Conservation (phyloP, 2,888 invertebrate species). For the Carcina quercana region DNA sequence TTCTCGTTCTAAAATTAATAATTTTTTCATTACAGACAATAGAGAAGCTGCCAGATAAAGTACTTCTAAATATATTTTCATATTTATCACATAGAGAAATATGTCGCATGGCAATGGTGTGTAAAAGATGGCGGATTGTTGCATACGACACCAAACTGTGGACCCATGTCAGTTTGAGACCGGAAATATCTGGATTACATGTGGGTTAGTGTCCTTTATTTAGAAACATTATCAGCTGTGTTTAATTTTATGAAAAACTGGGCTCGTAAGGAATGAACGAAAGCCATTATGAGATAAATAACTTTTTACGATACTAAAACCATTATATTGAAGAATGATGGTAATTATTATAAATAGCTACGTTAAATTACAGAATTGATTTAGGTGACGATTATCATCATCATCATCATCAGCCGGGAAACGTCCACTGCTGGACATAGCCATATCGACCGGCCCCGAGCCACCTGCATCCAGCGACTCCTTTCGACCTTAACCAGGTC, state of each 20-base stretch:
- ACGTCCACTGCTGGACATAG: too few species aligned
- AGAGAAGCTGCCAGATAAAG: conserved; percentile 97
- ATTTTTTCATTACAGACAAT: conserved; percentile 80
- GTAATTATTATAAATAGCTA: too few species aligned
- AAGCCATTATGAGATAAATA: too few species aligned
- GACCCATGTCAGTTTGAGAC: conserved; percentile 96
- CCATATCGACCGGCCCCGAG: too few species aligned
- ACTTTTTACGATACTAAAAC: too few species aligned
- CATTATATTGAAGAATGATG: too few species aligned
- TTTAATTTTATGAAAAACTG: not conserved
- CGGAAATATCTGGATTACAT: conserved; percentile 96
- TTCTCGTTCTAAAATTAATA: conserved; percentile 2
- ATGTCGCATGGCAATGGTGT: conserved; percentile 94
- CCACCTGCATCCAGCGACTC: too few species aligned
- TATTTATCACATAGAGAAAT: conserved; percentile 96
- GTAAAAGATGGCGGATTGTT: conserved; percentile 96
- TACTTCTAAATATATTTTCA: conserved; percentile 93
- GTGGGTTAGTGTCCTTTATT: conserved; percentile 69
- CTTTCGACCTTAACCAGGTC: too few species aligned
- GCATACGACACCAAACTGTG: conserved; percentile 97
- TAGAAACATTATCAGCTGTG: conserved; percentile 1
- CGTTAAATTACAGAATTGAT: too few species aligned
- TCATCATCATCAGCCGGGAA: too few species aligned
- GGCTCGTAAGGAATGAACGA: too few species aligned
- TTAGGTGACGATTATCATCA: too few species aligned